Evolutionary conservation across 1,140 invertebrate species (phyloP), one percentile per base, ranked within the genome.

Genomic region (Ceratoteleas bidentatus): DNA sequence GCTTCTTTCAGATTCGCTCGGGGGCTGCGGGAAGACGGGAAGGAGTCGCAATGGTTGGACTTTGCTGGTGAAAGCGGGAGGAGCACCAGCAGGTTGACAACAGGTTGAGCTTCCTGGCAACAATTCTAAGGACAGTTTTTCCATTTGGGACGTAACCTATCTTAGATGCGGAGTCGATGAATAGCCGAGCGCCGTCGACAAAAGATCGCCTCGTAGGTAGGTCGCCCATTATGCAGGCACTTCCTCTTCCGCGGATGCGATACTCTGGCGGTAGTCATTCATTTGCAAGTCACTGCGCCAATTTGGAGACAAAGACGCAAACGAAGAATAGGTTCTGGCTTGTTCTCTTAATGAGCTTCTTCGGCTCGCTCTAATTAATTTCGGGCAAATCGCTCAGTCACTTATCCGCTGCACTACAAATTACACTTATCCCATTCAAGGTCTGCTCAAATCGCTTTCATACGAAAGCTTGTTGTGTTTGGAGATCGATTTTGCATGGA

Each of bases 71-170:
- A 53, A 36, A 40, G 16, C 52, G 52, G 75, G 52, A 70, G 66
- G 45, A 58, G 75, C 65, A 57, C 53, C 56, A 5, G 11, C 45
- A 32, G 62, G 62, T 73, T 80, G 77, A 80, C 77, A 80, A 80
- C 77, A 80, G 77, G 69, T 80, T 80, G 61, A 68, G 52, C 14
- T 65, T 57, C 4, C 66, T 47, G n/a, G 56, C 74, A n/a, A 77
- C 62, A 32, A 24, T 57, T 8, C 45, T 38, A 61, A 38, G 58
- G 15, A 60, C 8, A 36, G 47, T 56, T 62, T 73, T 66, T 64
- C 45, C 52, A 52, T 50, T 50, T 33, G 15, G 14, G 10, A 66
- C 15, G 52, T 52, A 64, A 56, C 69, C 52, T 75, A 75, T 75
- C 72, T 75, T 81, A 70, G 78, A 75, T 66, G 45, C 16, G 33